These are phyloP conservation scores for Pteromalus puparum DNA, from an alignment of 1,140 invertebrate species.

Conservation along the genomic window DNA sequence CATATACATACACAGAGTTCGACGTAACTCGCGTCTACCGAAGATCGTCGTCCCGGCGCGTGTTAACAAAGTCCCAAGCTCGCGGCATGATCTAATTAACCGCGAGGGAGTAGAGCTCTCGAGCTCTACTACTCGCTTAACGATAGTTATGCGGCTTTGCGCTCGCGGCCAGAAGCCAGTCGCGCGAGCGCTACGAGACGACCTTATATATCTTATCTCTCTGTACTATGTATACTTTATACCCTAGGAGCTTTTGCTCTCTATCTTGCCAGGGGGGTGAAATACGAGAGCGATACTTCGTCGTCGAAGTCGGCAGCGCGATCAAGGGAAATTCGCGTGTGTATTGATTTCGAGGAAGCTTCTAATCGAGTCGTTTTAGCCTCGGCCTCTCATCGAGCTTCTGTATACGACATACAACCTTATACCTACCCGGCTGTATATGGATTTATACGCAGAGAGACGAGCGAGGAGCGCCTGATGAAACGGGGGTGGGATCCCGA, in stretches of 20 bases:
- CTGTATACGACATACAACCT: background rate
- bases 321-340: background rate
- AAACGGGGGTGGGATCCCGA: background rate
- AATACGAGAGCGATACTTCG: background rate
- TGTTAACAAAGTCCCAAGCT: slow-evolving; percentile 26
- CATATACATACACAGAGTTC: background rate
- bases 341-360: background rate
- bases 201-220: background rate
- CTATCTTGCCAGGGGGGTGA: background rate
- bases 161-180: background rate
- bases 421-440: background rate
- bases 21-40: slow-evolving; percentile 9
- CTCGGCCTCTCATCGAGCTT: too few species aligned
- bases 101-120: background rate
- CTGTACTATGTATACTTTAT: too few species aligned
- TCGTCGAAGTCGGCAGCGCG: background rate
- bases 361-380: slow-evolving; percentile 31
- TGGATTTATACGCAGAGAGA: background rate
- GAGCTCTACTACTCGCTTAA: background rate
- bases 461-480: background rate
- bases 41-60: slow-evolving; percentile 6
- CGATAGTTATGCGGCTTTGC: slow-evolving; percentile 15
- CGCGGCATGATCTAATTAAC: slow-evolving; percentile 33
- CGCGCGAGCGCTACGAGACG: background rate
- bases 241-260: background rate